phyloP scores from a whole-genome alignment of 2,888 invertebrate genomes.

The Lasioglossum morio region DNA sequence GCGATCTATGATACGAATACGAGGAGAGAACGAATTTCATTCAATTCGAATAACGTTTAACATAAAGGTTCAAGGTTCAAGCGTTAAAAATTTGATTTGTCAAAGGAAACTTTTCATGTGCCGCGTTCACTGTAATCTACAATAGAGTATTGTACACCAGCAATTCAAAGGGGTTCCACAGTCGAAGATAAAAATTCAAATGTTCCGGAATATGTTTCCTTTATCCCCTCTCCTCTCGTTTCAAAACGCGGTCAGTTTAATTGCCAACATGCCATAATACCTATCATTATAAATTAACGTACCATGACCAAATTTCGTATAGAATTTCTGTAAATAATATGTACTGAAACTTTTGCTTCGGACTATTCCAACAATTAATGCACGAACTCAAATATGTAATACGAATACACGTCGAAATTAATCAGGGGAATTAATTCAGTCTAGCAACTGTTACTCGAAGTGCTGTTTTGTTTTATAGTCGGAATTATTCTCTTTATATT shows the following conservation, averaged over 20 bases:
- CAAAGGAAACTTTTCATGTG: neutral
- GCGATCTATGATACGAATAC: neutral
- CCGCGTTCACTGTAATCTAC: neutral
- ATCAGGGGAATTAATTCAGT: too few species aligned
- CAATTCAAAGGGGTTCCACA: neutral
- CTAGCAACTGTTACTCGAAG: neutral
- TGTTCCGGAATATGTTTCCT: neutral
- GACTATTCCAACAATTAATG: neutral
- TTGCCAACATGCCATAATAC: neutral
- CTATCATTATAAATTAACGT: neutral
- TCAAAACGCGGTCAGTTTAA: neutral
- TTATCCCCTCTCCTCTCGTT: neutral
- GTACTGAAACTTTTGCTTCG: neutral
- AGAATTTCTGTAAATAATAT: neutral
- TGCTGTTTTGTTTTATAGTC: neutral
- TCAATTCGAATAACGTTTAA: neutral
- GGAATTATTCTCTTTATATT: neutral
- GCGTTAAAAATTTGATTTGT: neutral
- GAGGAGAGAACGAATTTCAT: constrained; percentile 2
- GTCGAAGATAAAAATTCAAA: neutral
- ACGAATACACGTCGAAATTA: neutral
- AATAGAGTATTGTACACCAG: neutral
- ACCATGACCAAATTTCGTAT: neutral
- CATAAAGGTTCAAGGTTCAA: neutral
- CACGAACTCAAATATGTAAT: neutral